Percentiles rank a stretch among this genome's conserved stretches.
phyloP scores from a whole-genome alignment of 2,888 invertebrate species.

The Smittia sp. region DNA sequence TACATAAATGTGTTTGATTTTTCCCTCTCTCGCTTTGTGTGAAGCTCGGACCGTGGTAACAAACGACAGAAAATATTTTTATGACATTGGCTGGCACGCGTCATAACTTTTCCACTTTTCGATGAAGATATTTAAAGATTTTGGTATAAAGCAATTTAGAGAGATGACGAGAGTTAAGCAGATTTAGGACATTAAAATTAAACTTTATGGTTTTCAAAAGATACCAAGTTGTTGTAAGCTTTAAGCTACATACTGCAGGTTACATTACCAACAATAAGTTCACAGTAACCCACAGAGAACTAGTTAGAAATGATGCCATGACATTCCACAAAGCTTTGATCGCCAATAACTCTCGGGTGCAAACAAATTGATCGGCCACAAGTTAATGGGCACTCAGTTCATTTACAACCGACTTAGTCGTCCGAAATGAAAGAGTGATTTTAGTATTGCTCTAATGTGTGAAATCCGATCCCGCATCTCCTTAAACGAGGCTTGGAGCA shows the following conservation, averaged over 20 bases:
- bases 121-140: background rate
- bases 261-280: no score
- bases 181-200: no score
- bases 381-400: background rate
- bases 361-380: background rate
- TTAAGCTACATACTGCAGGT: no score
- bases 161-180: no score
- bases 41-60: background rate
- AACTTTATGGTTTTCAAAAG: no score
- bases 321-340: background rate
- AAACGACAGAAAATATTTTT: background rate
- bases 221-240: no score
- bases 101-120: background rate
- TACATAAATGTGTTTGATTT: slow-evolving; percentile 15
- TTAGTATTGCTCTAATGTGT: slow-evolving; percentile 30
- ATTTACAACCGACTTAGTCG: slow-evolving; percentile 6
- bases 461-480: slow-evolving; percentile 37
- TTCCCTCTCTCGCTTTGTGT: background rate
- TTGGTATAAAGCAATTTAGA: no score
- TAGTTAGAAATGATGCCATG: no score
- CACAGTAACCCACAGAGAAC: no score
- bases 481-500: background rate
- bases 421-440: background rate
- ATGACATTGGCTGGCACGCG: slow-evolving; percentile 14
- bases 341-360: background rate